Percentiles rank a stretch among this genome's conserved stretches.
Conservation (phyloP, 2,113 vertebrate genomes). For the Buteo buteo region DNA sequence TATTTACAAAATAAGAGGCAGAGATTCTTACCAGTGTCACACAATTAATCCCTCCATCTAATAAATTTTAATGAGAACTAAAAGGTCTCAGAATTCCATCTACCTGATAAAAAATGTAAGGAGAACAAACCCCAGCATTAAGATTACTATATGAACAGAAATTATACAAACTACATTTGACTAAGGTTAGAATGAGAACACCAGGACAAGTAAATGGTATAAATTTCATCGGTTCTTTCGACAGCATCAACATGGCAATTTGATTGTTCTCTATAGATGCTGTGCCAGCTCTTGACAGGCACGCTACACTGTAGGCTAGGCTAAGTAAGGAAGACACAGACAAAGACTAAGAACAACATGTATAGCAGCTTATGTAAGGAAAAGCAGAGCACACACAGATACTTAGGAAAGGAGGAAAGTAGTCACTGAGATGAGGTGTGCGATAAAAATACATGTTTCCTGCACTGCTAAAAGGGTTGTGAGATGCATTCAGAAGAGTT, state of each 20-base stretch:
- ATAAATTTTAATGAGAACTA: conserved; percentile 17
- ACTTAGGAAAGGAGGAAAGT: not conserved
- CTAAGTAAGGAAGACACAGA: not conserved
- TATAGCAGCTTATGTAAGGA: not conserved
- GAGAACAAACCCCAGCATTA: not conserved
- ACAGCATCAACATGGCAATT: not conserved
- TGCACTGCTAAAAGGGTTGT: not conserved
- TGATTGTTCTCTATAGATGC: not conserved
- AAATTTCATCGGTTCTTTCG: not conserved
- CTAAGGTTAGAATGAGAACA: not conserved
- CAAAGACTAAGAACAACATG: not conserved
- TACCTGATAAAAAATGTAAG: not conserved
- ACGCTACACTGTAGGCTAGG: not conserved
- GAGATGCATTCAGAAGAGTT: not conserved
- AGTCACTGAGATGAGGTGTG: not conserved
- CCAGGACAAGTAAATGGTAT: not conserved
- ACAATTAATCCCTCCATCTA: conserved; percentile 21
- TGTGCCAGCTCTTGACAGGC: not conserved
- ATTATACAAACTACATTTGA: not conserved
- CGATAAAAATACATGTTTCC: not conserved
- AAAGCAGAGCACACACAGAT: not conserved
- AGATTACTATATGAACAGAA: not conserved
- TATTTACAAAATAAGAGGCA: not conserved
- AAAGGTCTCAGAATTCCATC: conserved; percentile 7
- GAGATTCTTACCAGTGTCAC: not conserved